Evolutionary conservation across 2,113 vertebrate species (phyloP).

Genomic region (Rhizomys pruinosus): DNA sequence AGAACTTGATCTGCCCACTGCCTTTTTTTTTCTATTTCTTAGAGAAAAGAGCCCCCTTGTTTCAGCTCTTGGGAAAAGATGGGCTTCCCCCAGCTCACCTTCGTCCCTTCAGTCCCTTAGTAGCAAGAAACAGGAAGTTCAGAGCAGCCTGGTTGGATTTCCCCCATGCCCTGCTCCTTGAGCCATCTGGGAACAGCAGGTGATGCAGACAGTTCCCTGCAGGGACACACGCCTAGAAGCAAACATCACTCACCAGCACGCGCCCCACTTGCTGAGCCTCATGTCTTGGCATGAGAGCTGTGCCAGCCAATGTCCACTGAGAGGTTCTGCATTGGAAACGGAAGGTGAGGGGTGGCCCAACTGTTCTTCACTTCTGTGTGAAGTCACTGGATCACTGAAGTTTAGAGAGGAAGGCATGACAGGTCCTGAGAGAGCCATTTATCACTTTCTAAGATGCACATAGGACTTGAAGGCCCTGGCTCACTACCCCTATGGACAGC

Average conservation of each 20-base stretch:
- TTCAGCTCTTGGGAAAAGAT: background rate
- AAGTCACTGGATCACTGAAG: background rate
- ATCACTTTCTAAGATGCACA: background rate
- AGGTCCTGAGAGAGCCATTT: background rate
- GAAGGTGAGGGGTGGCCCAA: background rate
- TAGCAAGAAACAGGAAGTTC: background rate
- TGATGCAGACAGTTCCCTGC: background rate
- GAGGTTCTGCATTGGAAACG: background rate
- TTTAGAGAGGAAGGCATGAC: background rate
- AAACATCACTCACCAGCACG: fast-evolving
- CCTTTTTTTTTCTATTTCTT: conserved; percentile 29
- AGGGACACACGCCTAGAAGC: background rate
- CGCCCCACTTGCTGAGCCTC: background rate
- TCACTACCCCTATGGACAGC: no score
- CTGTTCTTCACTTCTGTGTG: background rate
- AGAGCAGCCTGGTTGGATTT: background rate
- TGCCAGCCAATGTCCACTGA: background rate
- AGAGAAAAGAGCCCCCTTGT: conserved; percentile 2
- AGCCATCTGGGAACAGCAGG: background rate
- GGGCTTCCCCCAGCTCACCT: background rate
- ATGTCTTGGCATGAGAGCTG: no score
- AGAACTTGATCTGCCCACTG: background rate
- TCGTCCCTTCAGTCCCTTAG: background rate
- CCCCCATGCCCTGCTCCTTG: background rate
- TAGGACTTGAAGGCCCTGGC: background rate